phyloP scores from a whole-genome alignment of 64 coral and sea anemone genomes.

The Dendrophyllia cribrosa region DNA sequence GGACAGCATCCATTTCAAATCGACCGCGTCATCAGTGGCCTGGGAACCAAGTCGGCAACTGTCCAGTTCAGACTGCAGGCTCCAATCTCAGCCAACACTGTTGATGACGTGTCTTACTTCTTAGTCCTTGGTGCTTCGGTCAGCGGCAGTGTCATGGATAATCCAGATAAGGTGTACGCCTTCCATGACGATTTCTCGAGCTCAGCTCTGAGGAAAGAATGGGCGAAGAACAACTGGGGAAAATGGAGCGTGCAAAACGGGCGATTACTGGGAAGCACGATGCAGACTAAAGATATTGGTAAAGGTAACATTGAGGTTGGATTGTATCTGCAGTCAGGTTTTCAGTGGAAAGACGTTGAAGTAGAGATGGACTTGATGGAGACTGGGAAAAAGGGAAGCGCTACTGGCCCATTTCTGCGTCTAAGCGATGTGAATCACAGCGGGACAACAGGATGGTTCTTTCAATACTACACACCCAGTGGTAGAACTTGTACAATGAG shows the following conservation, averaged over 20 bases:
- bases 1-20: neutral
- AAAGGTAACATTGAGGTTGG: neutral
- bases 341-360: conserved; percentile 56
- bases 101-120: conserved; percentile 9
- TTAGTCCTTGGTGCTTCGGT: conserved; percentile 46
- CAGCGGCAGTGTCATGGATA: conserved; percentile 24
- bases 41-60: conserved; percentile 17
- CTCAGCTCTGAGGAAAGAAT: conserved; percentile 5
- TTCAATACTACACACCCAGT: conserved; percentile 39
- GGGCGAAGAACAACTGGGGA: conserved; percentile 56
- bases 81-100: conserved; percentile 12
- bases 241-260: conserved; percentile 63
- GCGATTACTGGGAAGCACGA: conserved; percentile 31
- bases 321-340: conserved; percentile 49
- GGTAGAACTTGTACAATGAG: conserved; percentile 32
- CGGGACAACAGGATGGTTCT: conserved; percentile 79
- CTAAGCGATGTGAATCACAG: neutral
- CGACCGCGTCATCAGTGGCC: conserved; percentile 44
- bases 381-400: neutral
- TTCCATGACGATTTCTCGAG: conserved; percentile 67
- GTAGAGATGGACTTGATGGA: conserved; percentile 77
- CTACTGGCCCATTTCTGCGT: conserved; percentile 70
- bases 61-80: conserved; percentile 41
- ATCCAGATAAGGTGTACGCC: conserved; percentile 42
- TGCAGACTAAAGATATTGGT: neutral